phyloP scores from a whole-genome alignment of 2,797 vertebrate genomes.

The Thalassophryne amazonica region DNA sequence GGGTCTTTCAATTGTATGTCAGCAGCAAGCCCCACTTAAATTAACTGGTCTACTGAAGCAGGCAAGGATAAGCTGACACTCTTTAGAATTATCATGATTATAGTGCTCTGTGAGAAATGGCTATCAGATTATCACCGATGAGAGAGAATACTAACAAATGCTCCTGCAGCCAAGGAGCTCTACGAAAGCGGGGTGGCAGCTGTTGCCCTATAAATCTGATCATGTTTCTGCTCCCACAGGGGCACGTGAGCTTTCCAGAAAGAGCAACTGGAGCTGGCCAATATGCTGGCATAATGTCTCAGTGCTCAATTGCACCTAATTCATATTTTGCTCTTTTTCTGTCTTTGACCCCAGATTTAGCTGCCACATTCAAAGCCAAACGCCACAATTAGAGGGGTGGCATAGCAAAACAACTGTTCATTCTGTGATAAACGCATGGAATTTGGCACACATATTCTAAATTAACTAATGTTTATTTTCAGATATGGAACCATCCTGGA shows the following conservation, averaged over 20 bases:
- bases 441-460: no score
- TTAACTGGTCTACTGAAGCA: slow-evolving; percentile 76
- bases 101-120: slow-evolving; percentile 68
- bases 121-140: slow-evolving; percentile 74
- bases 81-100: slow-evolving; percentile 74
- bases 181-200: slow-evolving; percentile 61
- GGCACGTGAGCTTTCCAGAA: slow-evolving; percentile 46
- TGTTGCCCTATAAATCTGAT: slow-evolving; percentile 68
- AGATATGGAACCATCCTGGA: no score
- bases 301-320: slow-evolving; percentile 29
- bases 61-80: slow-evolving; percentile 68
- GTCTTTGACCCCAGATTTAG: slow-evolving; percentile 41
- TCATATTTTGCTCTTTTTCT: slow-evolving; percentile 18
- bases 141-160: slow-evolving; percentile 67
- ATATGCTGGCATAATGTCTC: slow-evolving; percentile 30
- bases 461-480: no score
- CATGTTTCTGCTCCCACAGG: slow-evolving; percentile 46
- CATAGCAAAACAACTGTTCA: no score
- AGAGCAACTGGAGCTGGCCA: slow-evolving; percentile 56
- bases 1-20: slow-evolving; percentile 41
- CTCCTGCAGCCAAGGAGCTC: slow-evolving; percentile 53
- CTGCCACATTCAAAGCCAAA: slow-evolving; percentile 37
- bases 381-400: slow-evolving; percentile 16
- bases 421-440: no score
- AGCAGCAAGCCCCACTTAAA: slow-evolving; percentile 65